These are phyloP conservation scores for Drosophila barbarae DNA, from an alignment of 2,888 invertebrate genomes.

Conservation along the genomic window DNA sequence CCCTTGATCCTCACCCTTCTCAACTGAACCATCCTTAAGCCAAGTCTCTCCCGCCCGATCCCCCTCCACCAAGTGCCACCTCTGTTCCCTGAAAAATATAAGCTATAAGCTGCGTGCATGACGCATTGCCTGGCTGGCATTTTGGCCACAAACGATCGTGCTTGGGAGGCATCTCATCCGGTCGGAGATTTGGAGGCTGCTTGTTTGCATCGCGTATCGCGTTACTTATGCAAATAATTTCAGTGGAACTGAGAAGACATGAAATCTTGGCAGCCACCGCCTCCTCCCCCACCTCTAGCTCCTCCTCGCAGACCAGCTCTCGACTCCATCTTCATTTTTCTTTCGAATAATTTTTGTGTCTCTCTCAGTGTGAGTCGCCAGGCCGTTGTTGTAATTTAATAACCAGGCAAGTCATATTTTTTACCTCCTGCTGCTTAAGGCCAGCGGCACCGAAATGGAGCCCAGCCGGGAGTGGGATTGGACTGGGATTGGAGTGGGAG, in stretches of 20 bases:
- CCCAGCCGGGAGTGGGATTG: conserved; percentile 24
- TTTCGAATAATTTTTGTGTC: conserved; percentile 69
- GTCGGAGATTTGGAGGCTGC: conserved; percentile 38
- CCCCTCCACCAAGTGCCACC: neutral
- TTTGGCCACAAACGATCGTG: conserved; percentile 67
- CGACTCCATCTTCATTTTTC: conserved; percentile 12
- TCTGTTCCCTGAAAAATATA: neutral
- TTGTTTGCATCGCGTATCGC: conserved; percentile 65
- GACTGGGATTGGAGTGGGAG: conserved; percentile 30
- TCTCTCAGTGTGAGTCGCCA: conserved; percentile 66
- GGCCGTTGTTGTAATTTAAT: conserved; percentile 67
- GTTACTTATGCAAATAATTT: conserved; percentile 76
- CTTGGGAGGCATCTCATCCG: conserved; percentile 61
- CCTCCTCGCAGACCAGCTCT: neutral
- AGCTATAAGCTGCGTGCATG: conserved; percentile 56
- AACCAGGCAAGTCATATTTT: conserved; percentile 70
- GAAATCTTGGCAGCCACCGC: conserved; percentile 49
- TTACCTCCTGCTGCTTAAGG: conserved; percentile 72
- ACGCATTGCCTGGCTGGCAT: conserved; percentile 71
- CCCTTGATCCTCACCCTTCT: neutral
- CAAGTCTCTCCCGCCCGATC: neutral
- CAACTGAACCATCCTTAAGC: neutral
- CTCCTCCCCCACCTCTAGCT: neutral
- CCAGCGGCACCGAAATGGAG: conserved; percentile 43
- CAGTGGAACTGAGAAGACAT: conserved; percentile 67